These are phyloP conservation scores for Malthinus flaveolus DNA, from an alignment of 2,888 invertebrate species.

Conservation along the genomic window DNA sequence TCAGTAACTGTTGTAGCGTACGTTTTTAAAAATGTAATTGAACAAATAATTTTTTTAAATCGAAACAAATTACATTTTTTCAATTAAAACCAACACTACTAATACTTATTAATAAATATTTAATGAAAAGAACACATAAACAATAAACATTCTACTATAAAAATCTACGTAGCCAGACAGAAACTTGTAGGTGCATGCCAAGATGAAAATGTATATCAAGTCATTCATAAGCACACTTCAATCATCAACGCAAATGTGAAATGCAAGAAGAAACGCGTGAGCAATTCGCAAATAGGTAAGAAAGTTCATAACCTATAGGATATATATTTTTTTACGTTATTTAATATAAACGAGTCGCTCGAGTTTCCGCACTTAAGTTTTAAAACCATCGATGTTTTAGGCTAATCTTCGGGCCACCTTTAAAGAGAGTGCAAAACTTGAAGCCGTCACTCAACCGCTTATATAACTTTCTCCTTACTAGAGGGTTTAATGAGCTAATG, in stretches of 20 bases:
- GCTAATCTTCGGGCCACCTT: constrained; percentile 47
- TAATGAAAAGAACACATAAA: constrained; percentile 35
- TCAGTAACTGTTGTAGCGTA: constrained; percentile 21
- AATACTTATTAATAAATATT: constrained; percentile 11
- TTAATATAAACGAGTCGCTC: constrained; percentile 36
- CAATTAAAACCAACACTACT: constrained; percentile 2
- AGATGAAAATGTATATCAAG: constrained; percentile 28
- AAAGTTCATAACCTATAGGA: constrained; percentile 32
- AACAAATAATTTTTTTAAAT: not conserved
- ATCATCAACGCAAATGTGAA: constrained; percentile 38
- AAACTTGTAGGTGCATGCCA: constrained; percentile 46
- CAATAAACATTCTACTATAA: constrained; percentile 39
- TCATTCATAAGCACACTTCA: constrained; percentile 38
- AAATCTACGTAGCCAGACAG: constrained; percentile 43
- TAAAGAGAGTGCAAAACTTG: constrained; percentile 28
- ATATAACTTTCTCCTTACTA: constrained; percentile 35
- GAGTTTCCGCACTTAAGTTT: constrained; percentile 28
- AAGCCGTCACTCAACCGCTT: constrained; percentile 38
- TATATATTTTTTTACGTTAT: not conserved
- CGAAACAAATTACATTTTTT: not conserved
- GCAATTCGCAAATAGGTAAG: constrained; percentile 41
- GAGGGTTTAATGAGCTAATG: constrained; percentile 14
- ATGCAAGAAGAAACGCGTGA: constrained; percentile 40
- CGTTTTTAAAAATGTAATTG: constrained; percentile 7
- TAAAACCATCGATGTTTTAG: constrained; percentile 12